Base-by-base conservation (phyloP, 2,113 vertebrate genomes). In the Tapirus terrestris region DNA sequence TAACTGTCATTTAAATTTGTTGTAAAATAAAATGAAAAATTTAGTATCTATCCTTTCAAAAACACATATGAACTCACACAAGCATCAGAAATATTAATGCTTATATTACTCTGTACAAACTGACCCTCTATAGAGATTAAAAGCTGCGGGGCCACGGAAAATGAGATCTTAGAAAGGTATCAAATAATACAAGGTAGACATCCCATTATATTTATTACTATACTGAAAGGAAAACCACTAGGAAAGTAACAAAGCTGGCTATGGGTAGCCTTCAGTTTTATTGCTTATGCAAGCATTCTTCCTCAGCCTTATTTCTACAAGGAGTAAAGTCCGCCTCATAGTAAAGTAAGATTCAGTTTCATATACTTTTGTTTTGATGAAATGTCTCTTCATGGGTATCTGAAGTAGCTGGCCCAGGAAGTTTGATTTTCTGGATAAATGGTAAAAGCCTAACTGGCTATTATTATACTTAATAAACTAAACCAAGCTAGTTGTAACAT, bases 31-130 rank as follows among this genome's bases (percentile, higher is more conserved):
- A 91, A 56, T 72, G 14, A 60, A 53, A 94, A 48, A 56, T 68
- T 80, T 83, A 39, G 89, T 73, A 83, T 58, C n/a, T 95, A 73
- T 65, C 23, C 29, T 56, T 89, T 31, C 8, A 79, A 93, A 94
- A 93, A 43, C 27, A 89, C 80, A 90, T 36, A 72, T 67, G 33
- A 94, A 48, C 70, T 56, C 45, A 95, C 21, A 6, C 25, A 90
- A 67, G n/a, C 43, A 86, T 76, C 14, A 61, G 21, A 76, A 60
- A 73, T 68, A 61, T 68, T 72, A 91, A 58, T 53, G 10, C n/a
- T 45, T 95, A 29, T 73, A 39, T 81, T 91, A 90, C 16, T 84
- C 63, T 25, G 18, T 29, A 94, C 29, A 79, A 80, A 70, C 8
- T 33, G 39, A 43, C 39, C 33, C 61, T 65, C 39, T 85, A 21